Percentiles rank a stretch among this genome's conserved stretches.
phyloP scores from a whole-genome alignment of 2,888 invertebrate species.

The Ethmia dodecea region DNA sequence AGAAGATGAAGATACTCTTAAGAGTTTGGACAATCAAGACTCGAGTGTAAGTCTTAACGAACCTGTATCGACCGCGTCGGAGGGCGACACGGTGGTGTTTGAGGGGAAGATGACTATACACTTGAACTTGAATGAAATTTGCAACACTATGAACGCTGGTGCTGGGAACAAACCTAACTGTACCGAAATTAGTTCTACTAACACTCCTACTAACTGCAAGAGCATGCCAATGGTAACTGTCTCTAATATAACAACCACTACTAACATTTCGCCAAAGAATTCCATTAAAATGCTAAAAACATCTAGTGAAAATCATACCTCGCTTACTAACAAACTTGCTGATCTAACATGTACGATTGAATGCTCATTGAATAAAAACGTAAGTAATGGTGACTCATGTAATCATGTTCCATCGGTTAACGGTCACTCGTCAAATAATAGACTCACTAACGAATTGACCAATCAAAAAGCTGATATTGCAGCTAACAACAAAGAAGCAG shows the following conservation, averaged over 20 bases:
- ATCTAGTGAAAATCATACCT: constrained; percentile 37
- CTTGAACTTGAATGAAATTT: constrained; percentile 70
- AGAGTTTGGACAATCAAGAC: constrained; percentile 74
- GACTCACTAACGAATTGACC: constrained; percentile 35
- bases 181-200: constrained; percentile 45
- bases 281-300: constrained; percentile 67
- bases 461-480: constrained; percentile 34
- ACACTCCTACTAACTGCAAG: constrained; percentile 57
- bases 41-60: constrained; percentile 77
- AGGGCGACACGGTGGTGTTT: constrained; percentile 71
- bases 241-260: constrained; percentile 74
- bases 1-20: constrained; percentile 72
- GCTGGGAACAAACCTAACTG: constrained; percentile 52
- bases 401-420: constrained; percentile 27
- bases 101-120: constrained; percentile 76
- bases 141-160: constrained; percentile 67
- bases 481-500: constrained; percentile 37
- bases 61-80: constrained; percentile 61
- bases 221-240: constrained; percentile 77
- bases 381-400: constrained; percentile 36
- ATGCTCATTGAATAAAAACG: constrained; percentile 33
- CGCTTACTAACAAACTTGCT: constrained; percentile 44
- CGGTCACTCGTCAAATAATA: constrained; percentile 26
- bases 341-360: constrained; percentile 44
- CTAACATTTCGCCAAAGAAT: constrained; percentile 73